Conservation (phyloP, 2,888 invertebrate genomes). For the Drosophila affinis region DNA sequence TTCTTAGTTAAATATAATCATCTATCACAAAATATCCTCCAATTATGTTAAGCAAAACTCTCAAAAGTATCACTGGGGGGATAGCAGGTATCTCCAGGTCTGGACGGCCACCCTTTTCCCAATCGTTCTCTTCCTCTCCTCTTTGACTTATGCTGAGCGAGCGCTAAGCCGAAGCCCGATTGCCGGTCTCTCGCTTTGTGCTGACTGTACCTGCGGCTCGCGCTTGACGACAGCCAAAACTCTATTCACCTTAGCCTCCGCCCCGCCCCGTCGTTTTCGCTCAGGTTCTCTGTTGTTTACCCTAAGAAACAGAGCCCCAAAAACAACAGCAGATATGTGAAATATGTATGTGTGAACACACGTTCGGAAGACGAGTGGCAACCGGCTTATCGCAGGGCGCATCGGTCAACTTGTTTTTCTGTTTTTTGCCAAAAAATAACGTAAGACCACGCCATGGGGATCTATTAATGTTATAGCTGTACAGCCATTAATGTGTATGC, state of each 20-base stretch:
- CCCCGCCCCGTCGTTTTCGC: slow-evolving; percentile 13
- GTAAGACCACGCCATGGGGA: slow-evolving; percentile 27
- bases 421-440: slow-evolving; percentile 18
- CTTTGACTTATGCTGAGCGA: slow-evolving; percentile 16
- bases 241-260: slow-evolving; percentile 28
- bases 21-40: too few species aligned
- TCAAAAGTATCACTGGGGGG: too few species aligned
- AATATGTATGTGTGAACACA: slow-evolving; percentile 1
- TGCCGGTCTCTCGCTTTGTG: background rate
- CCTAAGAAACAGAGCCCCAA: slow-evolving; percentile 18
- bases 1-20: background rate
- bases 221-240: slow-evolving; percentile 43
- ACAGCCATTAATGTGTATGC: slow-evolving; percentile 9
- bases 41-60: too few species aligned
- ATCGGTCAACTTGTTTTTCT: slow-evolving; percentile 14
- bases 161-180: background rate
- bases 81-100: background rate
- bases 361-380: slow-evolving; percentile 14
- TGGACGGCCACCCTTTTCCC: background rate
- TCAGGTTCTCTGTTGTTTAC: slow-evolving; percentile 24
- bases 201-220: slow-evolving; percentile 37
- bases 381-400: slow-evolving; percentile 36
- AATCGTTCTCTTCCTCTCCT: slow-evolving; percentile 4
- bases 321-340: slow-evolving; percentile 8
- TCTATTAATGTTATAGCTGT: slow-evolving; percentile 47